phyloP scores from a whole-genome alignment of 2,797 vertebrate species.

The Fratercula arctica region DNA sequence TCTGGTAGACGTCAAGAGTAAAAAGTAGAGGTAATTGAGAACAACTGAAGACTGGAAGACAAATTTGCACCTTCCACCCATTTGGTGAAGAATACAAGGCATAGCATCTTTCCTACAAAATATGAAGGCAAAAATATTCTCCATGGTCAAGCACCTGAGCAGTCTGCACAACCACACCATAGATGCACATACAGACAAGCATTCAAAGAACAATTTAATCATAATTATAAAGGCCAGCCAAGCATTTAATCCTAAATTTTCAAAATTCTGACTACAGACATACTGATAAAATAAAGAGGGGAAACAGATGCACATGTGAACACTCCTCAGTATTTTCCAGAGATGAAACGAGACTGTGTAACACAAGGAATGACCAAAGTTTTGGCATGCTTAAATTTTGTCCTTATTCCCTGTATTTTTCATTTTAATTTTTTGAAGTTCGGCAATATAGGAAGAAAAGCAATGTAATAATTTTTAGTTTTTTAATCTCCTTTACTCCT shows the following conservation, averaged over 20 bases:
- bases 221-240: background rate
- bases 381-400: background rate
- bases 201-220: background rate
- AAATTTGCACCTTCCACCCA: background rate
- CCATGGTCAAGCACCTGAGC: background rate
- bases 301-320: background rate
- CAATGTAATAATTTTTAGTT: accelerated
- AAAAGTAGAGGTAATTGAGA: background rate
- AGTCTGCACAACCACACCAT: background rate
- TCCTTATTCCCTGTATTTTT: background rate
- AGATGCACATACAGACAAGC: background rate
- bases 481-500: background rate
- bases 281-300: background rate
- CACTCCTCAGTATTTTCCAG: background rate
- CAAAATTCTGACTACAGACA: background rate
- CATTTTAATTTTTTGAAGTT: background rate
- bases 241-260: background rate
- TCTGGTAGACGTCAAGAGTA: background rate
- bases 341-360: background rate
- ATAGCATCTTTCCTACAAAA: background rate
- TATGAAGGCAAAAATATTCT: background rate
- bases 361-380: background rate
- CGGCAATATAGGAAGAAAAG: background rate
- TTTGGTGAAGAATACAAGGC: background rate
- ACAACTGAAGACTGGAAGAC: background rate